Evolutionary conservation across 1,140 invertebrate genomes (phyloP).

Genomic region (Sminthurides bifidus): DNA sequence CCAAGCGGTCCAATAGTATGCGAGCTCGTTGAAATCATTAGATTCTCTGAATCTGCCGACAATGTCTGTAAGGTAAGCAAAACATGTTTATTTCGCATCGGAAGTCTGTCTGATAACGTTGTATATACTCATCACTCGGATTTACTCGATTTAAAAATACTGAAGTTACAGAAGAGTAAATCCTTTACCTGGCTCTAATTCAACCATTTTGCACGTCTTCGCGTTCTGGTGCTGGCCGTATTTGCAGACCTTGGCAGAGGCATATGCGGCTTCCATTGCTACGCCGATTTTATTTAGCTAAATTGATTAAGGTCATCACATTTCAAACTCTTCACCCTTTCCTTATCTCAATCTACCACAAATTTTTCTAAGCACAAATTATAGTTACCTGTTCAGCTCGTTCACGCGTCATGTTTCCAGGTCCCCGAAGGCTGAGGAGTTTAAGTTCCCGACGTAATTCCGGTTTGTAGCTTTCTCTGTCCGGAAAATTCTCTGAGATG

Average conservation of each 20-base stretch:
- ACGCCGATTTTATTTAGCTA: not conserved
- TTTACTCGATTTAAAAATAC: not conserved
- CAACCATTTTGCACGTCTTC: slow-evolving; percentile 16
- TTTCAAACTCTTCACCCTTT: not conserved
- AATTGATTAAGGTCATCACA: not conserved
- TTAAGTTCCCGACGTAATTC: no score
- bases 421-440: no score
- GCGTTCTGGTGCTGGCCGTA: no score
- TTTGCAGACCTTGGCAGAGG: slow-evolving; percentile 23
- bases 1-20: slow-evolving; percentile 50
- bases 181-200: slow-evolving; percentile 1
- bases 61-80: slow-evolving; percentile 33
- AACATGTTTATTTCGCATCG: not conserved
- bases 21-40: slow-evolving; percentile 41
- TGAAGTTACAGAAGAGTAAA: not conserved
- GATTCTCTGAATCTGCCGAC: slow-evolving; percentile 34
- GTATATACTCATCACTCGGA: not conserved
- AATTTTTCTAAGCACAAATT: not conserved
- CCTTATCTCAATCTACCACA: not conserved
- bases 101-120: not conserved
- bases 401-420: no score
- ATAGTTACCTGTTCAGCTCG: not conserved
- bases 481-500: slow-evolving; percentile 9
- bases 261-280: slow-evolving; percentile 21
- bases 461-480: no score